A percentile compares a stretch with the other conserved stretches of the same genome.
Evolutionary conservation across 2,888 invertebrate genomes (phyloP).

Genomic region (Rhodophaea formosa): DNA sequence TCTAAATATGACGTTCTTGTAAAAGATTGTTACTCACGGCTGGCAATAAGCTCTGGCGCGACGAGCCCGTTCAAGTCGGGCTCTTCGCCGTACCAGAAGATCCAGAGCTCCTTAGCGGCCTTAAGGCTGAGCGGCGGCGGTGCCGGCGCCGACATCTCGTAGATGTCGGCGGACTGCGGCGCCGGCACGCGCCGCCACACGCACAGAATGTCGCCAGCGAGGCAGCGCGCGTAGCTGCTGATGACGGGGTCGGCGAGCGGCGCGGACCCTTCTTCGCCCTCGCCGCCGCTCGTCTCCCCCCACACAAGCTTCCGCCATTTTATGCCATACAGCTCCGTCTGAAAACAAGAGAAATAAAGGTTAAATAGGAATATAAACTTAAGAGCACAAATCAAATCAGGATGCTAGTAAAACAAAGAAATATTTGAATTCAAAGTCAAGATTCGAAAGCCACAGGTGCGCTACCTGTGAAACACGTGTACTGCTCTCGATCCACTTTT

Average conservation of each 20-base stretch:
- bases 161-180: constrained; percentile 70
- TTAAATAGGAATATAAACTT: too few relatives aligned
- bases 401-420: not conserved
- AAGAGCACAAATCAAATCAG: not conserved
- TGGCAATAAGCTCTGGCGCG: constrained; percentile 90
- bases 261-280: constrained; percentile 77
- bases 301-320: constrained; percentile 98
- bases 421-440: not conserved
- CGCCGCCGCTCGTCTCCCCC: constrained; percentile 83
- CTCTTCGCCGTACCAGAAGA: constrained; percentile 99
- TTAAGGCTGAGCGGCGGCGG: constrained; percentile 89
- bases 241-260: constrained; percentile 95
- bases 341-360: constrained; percentile 47
- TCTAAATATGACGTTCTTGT: not conserved
- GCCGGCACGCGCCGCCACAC: constrained; percentile 96
- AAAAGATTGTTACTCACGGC: constrained; percentile 84
- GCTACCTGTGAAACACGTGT: not conserved
- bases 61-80: constrained; percentile 93
- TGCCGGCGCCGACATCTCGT: constrained; percentile 78
- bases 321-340: constrained; percentile 99
- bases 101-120: constrained; percentile 98
- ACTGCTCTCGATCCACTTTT: not conserved
- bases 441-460: not conserved
- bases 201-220: constrained; percentile 97
- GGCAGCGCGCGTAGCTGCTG: constrained; percentile 94